Evolutionary conservation across 1,140 invertebrate species (phyloP), one percentile per base, ranked within the genome.

Genomic region (Aethina tumida): DNA sequence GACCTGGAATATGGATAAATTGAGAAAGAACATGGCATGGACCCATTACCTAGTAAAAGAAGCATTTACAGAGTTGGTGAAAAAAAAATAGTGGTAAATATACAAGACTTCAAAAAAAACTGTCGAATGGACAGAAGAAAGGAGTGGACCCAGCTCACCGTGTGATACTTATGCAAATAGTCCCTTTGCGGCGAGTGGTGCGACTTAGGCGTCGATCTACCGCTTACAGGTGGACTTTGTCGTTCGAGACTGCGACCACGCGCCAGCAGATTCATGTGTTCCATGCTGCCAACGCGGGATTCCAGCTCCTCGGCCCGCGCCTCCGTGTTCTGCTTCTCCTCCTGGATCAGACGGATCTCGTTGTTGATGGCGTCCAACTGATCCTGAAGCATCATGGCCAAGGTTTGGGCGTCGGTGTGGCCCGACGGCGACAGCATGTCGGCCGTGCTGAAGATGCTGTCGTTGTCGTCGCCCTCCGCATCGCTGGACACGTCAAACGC

Each of bases 311-410:
- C 96, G 1, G 95, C 95, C 34, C 94, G 61, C 1, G 93, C 88
- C 65, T 99, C 96, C 2, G 91, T 95, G 55, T 79, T 93, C 64
- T 99, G 91, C 61, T 99, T 99, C 68, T 99, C 96, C 69, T 99
- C 95, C 73, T 99, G 90, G 28, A 97, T 96, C 50, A 96, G 68
- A 4, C 75, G 62, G 49, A 99, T 99, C 73, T 99, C 97, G 60
- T 97, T 97, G 67, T 99, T 99, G 53, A 99, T 99, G 47, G 96
- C 97, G 68, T 99, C 95, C 28, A 99, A 69, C 64, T 99, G 95
- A 62, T 99, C 94, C 66, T 99, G 97, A 41, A 99, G 70, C 90
- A 99, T 97, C 50, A 97, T 74, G 14, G 96, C 96, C 37, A 99
- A 69, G 0, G 94, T 93, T 63, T 98, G 95, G 17, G 96, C 94